Base-by-base conservation (phyloP, 2,888 invertebrate species). In the Dermolepida albohirtum region DNA sequence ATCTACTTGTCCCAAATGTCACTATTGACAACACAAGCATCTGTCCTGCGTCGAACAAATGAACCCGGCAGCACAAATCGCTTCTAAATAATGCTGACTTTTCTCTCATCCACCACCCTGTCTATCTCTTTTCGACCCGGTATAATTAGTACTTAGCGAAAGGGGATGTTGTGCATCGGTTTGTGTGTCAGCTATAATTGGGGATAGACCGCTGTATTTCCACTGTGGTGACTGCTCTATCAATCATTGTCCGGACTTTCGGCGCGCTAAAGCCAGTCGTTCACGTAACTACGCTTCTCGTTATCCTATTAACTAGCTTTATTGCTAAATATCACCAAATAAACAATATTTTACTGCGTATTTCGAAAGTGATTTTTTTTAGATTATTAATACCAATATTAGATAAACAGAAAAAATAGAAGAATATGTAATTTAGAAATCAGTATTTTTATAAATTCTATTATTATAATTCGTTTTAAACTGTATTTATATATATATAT, bases 151-250 rank as follows among this genome's bases (percentile, higher is more conserved):
- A 55, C 55, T 66, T 66, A 66, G 64, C 57, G 57, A 68, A 59
- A 59, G 64, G 68, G 64, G 64, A 63, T 59, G 59, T 47, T 59
- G 59, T 62, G 62, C 62, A 63, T 62, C 62, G 63, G 63, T 62
- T 65, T 64, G 55, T 68, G 55, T 57, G 64, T 64, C 64, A 51
- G 68, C 59, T 64, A 44, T 64, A 57, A 59, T 57, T 55, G 64
- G 65, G 57, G 52, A 64, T 50, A 64, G 64, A 64, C 63, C 57
- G 66, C 62, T 50, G 62, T 62, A 62, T 69, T 71, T 68, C 71
- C 68, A 66, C 65, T 68, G 70, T 59, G 70, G 70, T 68, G 71
- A 68, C 71, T 66, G 68, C 66, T 67, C 64, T 70, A 71, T 71
- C 71, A 71, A 71, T 71, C 71, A 71, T 71, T 65, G 59, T 59